Base-by-base conservation (phyloP, 1,140 invertebrate species). In the Drosophila chauvacae region DNA sequence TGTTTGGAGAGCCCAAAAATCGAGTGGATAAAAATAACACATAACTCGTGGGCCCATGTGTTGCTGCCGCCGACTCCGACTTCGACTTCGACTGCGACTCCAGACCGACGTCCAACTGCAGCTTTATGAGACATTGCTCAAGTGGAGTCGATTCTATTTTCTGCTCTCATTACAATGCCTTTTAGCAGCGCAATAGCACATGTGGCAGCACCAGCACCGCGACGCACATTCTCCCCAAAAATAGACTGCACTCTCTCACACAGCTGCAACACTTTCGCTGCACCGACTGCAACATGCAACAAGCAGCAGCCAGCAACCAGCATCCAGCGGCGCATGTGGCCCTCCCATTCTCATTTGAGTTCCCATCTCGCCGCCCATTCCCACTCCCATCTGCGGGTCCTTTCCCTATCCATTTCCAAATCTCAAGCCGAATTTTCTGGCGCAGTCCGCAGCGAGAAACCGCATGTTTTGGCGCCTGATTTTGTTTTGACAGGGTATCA, bases 91-190 rank as follows among this genome's bases (percentile, higher is more conserved):
- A 50, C 23, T 62, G 13, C 33, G 33, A 23, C 53, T 26, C 35
- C 33, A 35, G 57, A 44, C 51, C 33, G 23, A 20, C 44, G 30
- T 58, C 42, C 55, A 39, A 58, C 30, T 33, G 13, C 58, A 69
- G 65, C 77, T 77, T 76, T 72, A 75, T 79, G 81, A 76, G 66
- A 74, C 83, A 87, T 69, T 83, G 71, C 83, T 88, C 84, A 88
- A 83, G 84, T 86, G 83, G 71, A 88, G 83, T 68, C 33, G 23
- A 44, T 75, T 87, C 78, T 80, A 86, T 86, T 86, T 85, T 75
- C 57, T 79, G 86, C 66, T 77, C 81, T 87, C 80, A 79, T 80
- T 87, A 87, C 82, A 86, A 82, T 79, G 82, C 82, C 79, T 82
- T 87, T 86, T 77, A 57, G 47, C 78, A 58, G 63, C 65, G 57